A percentile compares a stretch with the other conserved stretches of the same genome.
Evolutionary conservation across 2,888 invertebrate genomes (phyloP).

Genomic region (Tenthredo scrophulariae): DNA sequence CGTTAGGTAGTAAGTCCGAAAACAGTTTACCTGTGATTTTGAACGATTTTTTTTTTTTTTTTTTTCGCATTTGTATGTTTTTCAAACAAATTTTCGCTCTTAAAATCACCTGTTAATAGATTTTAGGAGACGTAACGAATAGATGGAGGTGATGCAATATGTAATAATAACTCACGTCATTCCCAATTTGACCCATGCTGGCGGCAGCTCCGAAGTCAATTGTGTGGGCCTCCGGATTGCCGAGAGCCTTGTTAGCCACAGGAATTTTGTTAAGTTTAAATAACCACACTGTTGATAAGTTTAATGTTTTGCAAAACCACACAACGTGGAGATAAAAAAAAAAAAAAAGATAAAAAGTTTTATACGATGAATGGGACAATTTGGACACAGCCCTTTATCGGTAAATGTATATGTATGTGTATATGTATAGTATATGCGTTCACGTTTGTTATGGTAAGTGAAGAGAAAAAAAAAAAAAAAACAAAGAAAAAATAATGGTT

Average conservation of each 20-base stretch:
- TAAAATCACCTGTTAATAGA: background rate
- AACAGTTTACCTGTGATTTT: background rate
- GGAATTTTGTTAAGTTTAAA: slow-evolving; percentile 70
- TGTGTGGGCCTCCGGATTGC: slow-evolving; percentile 73
- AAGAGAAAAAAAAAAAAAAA: background rate
- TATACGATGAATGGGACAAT: background rate
- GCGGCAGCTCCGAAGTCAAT: slow-evolving; percentile 69
- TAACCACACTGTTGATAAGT: background rate
- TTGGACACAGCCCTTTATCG: background rate
- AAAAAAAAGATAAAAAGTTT: background rate
- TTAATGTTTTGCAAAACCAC: background rate
- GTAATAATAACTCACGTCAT: slow-evolving; percentile 72
- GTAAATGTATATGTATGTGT: background rate
- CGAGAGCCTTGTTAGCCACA: slow-evolving; percentile 72
- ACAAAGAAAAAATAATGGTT: background rate
- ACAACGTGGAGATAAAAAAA: background rate
- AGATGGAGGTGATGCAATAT: background rate
- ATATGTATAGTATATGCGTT: background rate
- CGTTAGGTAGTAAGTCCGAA: background rate
- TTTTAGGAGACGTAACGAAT: background rate
- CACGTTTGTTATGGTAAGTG: background rate
- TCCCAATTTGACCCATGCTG: slow-evolving; percentile 76
- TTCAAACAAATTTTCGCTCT: no score
- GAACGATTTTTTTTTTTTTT: background rate
- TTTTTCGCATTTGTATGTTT: no score